Percentiles rank a stretch among this genome's conserved stretches.
Conservation (phyloP, 1,140 invertebrate genomes). For the Copidosoma floridanum region DNA sequence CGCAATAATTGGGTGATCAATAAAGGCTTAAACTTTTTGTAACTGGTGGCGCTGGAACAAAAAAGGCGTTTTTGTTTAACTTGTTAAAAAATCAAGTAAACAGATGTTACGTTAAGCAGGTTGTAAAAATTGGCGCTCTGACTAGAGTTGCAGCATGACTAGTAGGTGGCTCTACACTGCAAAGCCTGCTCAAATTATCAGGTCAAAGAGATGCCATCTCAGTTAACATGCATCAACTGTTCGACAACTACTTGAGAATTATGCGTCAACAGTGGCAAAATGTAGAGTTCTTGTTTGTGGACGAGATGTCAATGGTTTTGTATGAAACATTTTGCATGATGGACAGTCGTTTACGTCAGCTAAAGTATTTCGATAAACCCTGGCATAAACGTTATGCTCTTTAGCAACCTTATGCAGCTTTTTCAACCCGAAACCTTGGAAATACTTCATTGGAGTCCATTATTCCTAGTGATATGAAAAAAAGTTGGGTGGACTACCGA, state of each 20-base stretch:
- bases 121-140: neutral
- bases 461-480: neutral
- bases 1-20: neutral
- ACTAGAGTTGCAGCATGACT: neutral
- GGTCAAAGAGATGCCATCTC: neutral
- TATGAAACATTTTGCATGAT: neutral
- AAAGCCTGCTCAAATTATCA: neutral
- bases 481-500: neutral
- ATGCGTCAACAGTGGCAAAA: neutral
- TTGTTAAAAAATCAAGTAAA: neutral
- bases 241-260: neutral
- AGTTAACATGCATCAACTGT: neutral
- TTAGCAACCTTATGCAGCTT: neutral
- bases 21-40: neutral
- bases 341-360: neutral
- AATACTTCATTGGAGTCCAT: neutral
- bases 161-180: neutral
- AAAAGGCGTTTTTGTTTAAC: neutral
- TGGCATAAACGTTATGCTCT: neutral
- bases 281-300: neutral
- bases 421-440: neutral
- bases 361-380: neutral
- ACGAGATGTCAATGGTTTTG: neutral
- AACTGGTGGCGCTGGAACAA: neutral
- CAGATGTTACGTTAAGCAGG: neutral